Conservation (phyloP, 2,113 vertebrate genomes). For the Anarhynchus alexandrinus region DNA sequence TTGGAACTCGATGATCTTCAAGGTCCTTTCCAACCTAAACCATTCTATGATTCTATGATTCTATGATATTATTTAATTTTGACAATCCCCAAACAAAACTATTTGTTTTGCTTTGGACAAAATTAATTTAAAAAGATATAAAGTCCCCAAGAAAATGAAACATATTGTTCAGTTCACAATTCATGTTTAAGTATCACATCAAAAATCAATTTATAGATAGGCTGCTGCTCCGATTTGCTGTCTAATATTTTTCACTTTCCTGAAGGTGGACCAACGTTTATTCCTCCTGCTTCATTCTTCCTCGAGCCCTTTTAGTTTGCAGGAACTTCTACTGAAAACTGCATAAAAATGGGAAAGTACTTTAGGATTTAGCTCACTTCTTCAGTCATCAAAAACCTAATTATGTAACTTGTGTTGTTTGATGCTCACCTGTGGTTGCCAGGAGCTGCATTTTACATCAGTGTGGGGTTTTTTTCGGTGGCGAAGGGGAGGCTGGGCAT, state of each 20-base stretch:
- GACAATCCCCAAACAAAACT: background rate
- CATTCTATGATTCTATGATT: too few species aligned
- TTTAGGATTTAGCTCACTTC: background rate
- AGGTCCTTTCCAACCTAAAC: too few species aligned
- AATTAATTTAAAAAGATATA: background rate
- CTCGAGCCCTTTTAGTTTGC: background rate
- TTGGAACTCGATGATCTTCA: too few species aligned
- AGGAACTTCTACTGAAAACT: background rate
- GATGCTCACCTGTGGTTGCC: background rate
- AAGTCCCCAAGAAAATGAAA: background rate
- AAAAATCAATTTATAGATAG: background rate
- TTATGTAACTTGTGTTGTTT: background rate
- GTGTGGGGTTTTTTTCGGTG: background rate
- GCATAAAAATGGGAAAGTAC: background rate
- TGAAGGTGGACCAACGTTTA: background rate
- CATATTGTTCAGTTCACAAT: background rate
- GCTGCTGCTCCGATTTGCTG: background rate
- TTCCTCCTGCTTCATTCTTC: background rate
- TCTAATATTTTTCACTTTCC: background rate
- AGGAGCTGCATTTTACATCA: background rate
- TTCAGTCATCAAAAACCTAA: background rate
- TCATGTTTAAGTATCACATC: background rate
- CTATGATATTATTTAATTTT: background rate
- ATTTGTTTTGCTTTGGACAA: background rate
- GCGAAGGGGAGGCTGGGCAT: background rate